A percentile compares a stretch with the other conserved stretches of the same genome.
phyloP scores from a whole-genome alignment of 1,140 invertebrate genomes.

The Penaeus japonicus region DNA sequence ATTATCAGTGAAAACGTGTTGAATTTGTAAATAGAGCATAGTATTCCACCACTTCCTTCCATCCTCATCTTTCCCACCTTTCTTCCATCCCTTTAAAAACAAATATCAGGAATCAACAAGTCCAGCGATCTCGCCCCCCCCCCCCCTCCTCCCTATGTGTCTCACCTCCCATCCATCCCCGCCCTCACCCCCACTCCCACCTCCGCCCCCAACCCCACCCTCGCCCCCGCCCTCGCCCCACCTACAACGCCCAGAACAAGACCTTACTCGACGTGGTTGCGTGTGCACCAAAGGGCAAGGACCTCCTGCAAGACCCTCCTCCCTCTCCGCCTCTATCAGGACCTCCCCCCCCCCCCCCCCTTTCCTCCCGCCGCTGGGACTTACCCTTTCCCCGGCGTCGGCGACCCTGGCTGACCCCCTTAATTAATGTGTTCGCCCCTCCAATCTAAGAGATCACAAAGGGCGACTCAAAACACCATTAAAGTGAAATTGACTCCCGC shows the following conservation, averaged over 20 bases:
- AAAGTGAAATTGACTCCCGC: slow-evolving; percentile 39
- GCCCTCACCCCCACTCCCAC: neutral
- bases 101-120: no score
- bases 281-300: no score
- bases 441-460: slow-evolving; percentile 37
- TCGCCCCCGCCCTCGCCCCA: neutral
- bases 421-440: slow-evolving; percentile 32
- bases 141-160: neutral
- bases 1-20: no score
- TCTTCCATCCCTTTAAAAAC: no score
- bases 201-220: neutral
- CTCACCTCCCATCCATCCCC: neutral
- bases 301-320: neutral
- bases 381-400: no score
- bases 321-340: neutral
- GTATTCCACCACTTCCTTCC: no score
- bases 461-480: slow-evolving; percentile 34
- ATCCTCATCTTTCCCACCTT: no score
- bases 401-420: neutral
- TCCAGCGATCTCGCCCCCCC: no score
- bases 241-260: neutral
- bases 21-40: no score
- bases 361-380: neutral
- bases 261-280: no score
- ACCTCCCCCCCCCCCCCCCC: no score